Base-by-base conservation (phyloP, 2,888 invertebrate species). In the Caenorhabditis auriculariae region DNA sequence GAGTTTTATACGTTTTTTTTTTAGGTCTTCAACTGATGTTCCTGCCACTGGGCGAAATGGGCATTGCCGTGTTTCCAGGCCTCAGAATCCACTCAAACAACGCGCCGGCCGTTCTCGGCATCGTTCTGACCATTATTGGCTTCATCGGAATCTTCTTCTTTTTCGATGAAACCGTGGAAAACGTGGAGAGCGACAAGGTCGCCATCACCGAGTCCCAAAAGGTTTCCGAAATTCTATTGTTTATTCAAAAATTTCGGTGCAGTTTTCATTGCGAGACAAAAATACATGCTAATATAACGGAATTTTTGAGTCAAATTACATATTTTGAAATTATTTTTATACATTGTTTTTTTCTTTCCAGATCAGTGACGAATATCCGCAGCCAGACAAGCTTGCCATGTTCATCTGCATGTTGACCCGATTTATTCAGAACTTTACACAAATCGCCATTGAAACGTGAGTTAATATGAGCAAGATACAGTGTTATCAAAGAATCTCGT, bases 371-470 rank as follows among this genome's bases (percentile, higher is more conserved):
- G 59, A 49, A 29, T 59, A 54, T 17, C 59, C 59, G 3, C 44
- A 28, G 1, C 35, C 59, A 15, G 59, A 59, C 32, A 27, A 45
- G 26, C 15, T 59, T 5, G 59, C 59, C 1, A 59, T 59, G 59
- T 26, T 54, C 41, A 54, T 59, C 21, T 59, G 59, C 41, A 59
- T 59, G 59, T 41, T 59, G 35, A 59, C 59, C 15, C 17, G 59
- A 46, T 59, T 59, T 29, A 54, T 54, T 26, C 59, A 59, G 32
- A 59, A 60, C 44, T 61, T 61, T 29, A 49, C 54, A 48, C 61
- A 61, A 54, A 56, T 56, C 19, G 52, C 61, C 0, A 53, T 61
- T 19, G 61, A 61, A 19, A 56, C 61, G 2, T n/a, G n/a, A n/a
- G n/a, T n/a, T n/a, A n/a, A n/a, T n/a, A n/a, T n/a, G n/a, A n/a